Evolutionary conservation across 2,888 invertebrate genomes (phyloP), one percentile per base, ranked within the genome.

Genomic region (Xanthia icteritia): DNA sequence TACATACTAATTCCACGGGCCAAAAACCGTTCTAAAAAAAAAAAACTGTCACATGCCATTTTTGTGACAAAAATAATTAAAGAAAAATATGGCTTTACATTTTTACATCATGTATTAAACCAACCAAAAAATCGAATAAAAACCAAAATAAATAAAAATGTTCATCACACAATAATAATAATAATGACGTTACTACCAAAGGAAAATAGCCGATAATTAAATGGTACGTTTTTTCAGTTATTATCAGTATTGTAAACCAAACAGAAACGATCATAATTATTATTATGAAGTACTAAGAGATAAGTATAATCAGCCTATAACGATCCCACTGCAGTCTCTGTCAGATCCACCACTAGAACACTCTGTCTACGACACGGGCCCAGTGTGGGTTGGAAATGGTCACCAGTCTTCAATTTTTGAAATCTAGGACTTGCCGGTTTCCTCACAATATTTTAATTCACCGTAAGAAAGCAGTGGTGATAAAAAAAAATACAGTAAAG

Each of bases 71-170:
- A 72, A 23, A 48, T 31, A 60, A 70, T n/a, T 31, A 11, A 63
- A 36, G 51, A 83, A 73, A 83, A 83, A 70, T 67, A 83, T 74
- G 73, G 61, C 58, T 36, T 27, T 72, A 74, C 42, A 54, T 74
- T 58, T 68, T 65, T 63, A 51, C 58, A 76, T 67, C 79, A 83
- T 73, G 76, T 71, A 27, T 20, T 17, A 8, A 31, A 68, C 17
- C 31, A 69, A 51, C 54, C 63, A 61, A 70, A 70, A 77, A 79
- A 42, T 48, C 60, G 8, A 60, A 13, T 58, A 39, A 54, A 77
- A 54, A 4, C 2, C 1, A 1, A 78, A 70, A 48, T 42, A 56
- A 39, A 48, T 72, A 61, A 73, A 73, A 72, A 39, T 58, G 67
- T 58, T 51, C 70, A 36, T 51, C 36, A 45, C 27, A 51, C 36